Percentiles rank a stretch among this genome's conserved stretches.
These are phyloP conservation scores for Sphaerophoria rueppellii DNA, from an alignment of 2,888 invertebrate species.

Conservation along the genomic window DNA sequence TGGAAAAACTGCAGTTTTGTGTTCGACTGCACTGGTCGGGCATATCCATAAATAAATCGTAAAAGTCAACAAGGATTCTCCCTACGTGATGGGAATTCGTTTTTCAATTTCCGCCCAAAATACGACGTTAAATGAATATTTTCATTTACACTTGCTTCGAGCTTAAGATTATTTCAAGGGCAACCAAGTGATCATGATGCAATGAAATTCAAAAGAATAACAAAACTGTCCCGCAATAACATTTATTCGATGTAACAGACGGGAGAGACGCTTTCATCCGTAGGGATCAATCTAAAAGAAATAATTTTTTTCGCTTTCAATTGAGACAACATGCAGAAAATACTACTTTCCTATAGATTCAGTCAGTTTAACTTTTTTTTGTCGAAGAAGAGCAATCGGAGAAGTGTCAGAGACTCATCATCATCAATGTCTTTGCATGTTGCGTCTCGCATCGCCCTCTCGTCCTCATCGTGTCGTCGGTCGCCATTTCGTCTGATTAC, in stretches of 20 bases:
- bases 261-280: too few species aligned
- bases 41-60: conserved; percentile 65
- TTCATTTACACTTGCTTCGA: conserved; percentile 2
- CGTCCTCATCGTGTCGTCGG: not conserved
- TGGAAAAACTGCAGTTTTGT: conserved; percentile 36
- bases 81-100: conserved; percentile 68
- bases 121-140: conserved; percentile 61
- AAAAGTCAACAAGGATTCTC: conserved; percentile 69
- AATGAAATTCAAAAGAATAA: not conserved
- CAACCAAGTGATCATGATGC: not conserved
- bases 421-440: conserved; percentile 12
- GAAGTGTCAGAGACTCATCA: conserved; percentile 14
- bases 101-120: conserved; percentile 25
- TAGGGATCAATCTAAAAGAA: conserved; percentile 27
- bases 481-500: too few species aligned
- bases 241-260: too few species aligned
- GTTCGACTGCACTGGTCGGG: conserved; percentile 8
- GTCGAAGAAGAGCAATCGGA: too few species aligned
- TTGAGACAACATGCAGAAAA: conserved; percentile 35
- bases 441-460: not conserved
- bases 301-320: conserved; percentile 49
- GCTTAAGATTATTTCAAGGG: conserved; percentile 41
- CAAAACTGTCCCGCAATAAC: too few species aligned
- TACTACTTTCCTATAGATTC: too few species aligned
- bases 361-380: too few species aligned